Base-by-base conservation (phyloP, 2,888 invertebrate genomes). In the Andrena fulva region DNA sequence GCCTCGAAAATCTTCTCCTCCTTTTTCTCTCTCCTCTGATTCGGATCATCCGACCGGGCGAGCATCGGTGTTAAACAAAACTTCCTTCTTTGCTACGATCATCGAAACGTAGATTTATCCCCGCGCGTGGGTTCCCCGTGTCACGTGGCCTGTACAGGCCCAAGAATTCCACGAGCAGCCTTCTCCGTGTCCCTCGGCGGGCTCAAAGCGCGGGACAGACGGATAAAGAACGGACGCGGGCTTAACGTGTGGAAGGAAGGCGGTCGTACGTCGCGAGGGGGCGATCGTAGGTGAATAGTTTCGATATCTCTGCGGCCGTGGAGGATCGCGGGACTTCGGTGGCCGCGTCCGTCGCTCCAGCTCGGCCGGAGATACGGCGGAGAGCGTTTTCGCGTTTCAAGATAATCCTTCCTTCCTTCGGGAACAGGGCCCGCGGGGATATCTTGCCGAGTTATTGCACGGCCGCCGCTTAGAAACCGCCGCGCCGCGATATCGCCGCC, bases 351-450 rank as follows among this genome's bases (percentile, higher is more conserved):
- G 79, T 63, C 70, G 73, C 63, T 56, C 73, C 56, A 75, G 77
- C 76, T 82, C 79, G 60, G 29, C 67, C 81, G 85, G 88, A 91
- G 93, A 93, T 93, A 93, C 90, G 91, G 89, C 89, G 88, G 86
- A 94, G 92, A 94, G 94, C 93, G 89, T 94, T 94, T 92, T 93
- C 93, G 89, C 93, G 94, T 94, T 93, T 89, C 87, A 85, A 91
- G 93, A 94, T 94, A 94, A 93, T 91, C 89, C 80, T 80, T 80
- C 88, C 80, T 72, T 70, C 67, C 67, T 72, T 76, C 80, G 71
- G 67, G 76, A 70, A 78, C 80, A 60, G 77, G 77, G 74, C 78
- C 80, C 67, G 20, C 77, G 74, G 84, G 59, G 82, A 82, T 87
- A 87, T 82, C 79, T 84, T 52, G 64, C 50, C 75, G 81, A 88